A percentile compares a stretch with the other conserved stretches of the same genome.
Evolutionary conservation across 1,140 invertebrate genomes (phyloP).

Genomic region (Arion vulgaris): DNA sequence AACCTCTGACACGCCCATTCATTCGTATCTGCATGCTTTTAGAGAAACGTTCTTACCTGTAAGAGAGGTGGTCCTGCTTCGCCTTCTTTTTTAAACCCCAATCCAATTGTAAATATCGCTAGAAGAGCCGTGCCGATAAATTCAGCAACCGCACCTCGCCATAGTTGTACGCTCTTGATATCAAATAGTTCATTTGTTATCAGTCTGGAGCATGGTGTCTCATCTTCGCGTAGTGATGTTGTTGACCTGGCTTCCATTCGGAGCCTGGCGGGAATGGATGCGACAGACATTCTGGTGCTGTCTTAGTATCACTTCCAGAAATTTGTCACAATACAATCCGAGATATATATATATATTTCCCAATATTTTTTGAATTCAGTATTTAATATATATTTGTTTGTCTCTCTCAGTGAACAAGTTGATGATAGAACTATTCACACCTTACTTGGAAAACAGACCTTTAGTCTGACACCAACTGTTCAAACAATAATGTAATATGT

Average conservation of each 20-base stretch:
- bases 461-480: too few relatives aligned
- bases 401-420: too few relatives aligned
- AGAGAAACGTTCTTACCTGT: not conserved
- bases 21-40: not conserved
- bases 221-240: not conserved
- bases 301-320: too few relatives aligned
- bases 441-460: too few relatives aligned
- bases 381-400: too few relatives aligned
- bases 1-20: too few relatives aligned
- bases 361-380: too few relatives aligned
- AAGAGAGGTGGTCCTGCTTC: conserved; percentile 21
- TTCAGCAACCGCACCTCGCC: conserved; percentile 58
- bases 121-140: conserved; percentile 59
- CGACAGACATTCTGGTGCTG: conserved; percentile 11
- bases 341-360: too few relatives aligned
- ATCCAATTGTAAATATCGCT: conserved; percentile 49
- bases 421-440: too few relatives aligned
- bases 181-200: conserved; percentile 51
- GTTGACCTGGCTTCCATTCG: conserved; percentile 21
- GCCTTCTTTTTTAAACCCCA: conserved; percentile 37
- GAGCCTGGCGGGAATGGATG: conserved; percentile 23
- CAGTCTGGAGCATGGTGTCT: conserved; percentile 2
- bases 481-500: too few relatives aligned
- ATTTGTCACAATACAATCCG: too few relatives aligned
- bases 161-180: conserved; percentile 54